Conservation (phyloP, 1,140 invertebrate genomes). For the Apolygus lucorum region DNA sequence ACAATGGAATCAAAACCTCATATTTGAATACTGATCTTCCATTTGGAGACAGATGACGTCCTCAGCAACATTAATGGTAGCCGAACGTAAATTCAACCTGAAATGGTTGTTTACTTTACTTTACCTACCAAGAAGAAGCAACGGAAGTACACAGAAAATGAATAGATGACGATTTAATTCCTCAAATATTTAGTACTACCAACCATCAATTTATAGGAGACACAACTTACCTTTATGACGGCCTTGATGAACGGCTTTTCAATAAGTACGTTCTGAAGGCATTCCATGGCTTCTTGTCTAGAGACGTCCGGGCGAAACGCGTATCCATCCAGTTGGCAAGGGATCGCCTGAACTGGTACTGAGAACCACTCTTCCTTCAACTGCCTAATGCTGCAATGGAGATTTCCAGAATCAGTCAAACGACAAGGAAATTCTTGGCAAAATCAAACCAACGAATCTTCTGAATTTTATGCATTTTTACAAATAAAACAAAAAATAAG, state of each 20-base stretch:
- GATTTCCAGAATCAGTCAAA: neutral
- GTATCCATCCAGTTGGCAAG: neutral
- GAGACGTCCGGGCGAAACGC: neutral
- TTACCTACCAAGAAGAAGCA: neutral
- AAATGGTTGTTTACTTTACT: neutral
- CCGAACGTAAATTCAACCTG: too few relatives aligned
- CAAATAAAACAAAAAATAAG: too few relatives aligned
- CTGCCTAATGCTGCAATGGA: too few relatives aligned
- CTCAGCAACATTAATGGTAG: neutral
- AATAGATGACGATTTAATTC: too few relatives aligned
- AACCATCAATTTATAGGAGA: too few relatives aligned
- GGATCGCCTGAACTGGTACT: neutral
- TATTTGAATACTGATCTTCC: too few relatives aligned
- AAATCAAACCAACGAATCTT: too few relatives aligned
- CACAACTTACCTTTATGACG: slow-evolving; percentile 5
- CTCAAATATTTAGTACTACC: too few relatives aligned
- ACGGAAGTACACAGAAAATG: neutral
- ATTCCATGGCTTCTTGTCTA: neutral
- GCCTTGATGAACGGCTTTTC: neutral
- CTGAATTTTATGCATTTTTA: too few relatives aligned
- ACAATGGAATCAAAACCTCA: too few relatives aligned
- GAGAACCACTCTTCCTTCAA: slow-evolving; percentile 15
- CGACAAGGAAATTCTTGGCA: neutral
- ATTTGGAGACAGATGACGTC: neutral
- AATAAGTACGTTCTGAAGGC: neutral